Evolutionary conservation across 2,888 invertebrate species (phyloP).

Genomic region (Polyommatus icarus): DNA sequence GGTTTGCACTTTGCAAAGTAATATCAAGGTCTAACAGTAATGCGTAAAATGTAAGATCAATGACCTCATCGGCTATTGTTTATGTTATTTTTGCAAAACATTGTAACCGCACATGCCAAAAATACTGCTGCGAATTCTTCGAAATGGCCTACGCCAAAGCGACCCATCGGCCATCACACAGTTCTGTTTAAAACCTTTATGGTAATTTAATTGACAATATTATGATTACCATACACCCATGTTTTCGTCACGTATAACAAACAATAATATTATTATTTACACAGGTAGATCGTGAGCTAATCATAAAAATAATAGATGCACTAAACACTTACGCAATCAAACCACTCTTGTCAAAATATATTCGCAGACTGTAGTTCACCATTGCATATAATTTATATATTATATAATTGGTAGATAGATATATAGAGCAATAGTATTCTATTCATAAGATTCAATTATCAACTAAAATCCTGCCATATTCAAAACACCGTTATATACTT

Average conservation of each 20-base stretch:
- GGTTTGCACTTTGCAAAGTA: neutral
- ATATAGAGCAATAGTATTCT: neutral
- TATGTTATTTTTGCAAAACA: neutral
- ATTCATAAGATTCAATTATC: constrained; percentile 47
- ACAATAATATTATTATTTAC: constrained; percentile 14
- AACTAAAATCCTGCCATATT: constrained; percentile 43
- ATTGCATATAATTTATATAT: neutral
- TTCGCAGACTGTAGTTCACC: constrained; percentile 24
- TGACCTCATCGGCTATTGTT: neutral
- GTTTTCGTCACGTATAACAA: neutral
- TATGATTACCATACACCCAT: neutral
- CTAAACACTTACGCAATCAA: constrained; percentile 27
- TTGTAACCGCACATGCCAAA: neutral
- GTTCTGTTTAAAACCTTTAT: neutral
- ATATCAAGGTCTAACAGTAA: neutral
- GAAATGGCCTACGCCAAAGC: neutral
- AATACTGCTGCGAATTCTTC: neutral
- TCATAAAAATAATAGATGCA: neutral
- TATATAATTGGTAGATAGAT: neutral
- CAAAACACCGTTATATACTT: constrained; percentile 56
- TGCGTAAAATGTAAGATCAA: neutral
- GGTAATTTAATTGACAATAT: neutral
- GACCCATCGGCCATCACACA: neutral
- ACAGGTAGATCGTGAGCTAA: neutral
- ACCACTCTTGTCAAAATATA: constrained; percentile 13